Conservation (phyloP, 2,888 invertebrate genomes). For the Parelbella ahira region DNA sequence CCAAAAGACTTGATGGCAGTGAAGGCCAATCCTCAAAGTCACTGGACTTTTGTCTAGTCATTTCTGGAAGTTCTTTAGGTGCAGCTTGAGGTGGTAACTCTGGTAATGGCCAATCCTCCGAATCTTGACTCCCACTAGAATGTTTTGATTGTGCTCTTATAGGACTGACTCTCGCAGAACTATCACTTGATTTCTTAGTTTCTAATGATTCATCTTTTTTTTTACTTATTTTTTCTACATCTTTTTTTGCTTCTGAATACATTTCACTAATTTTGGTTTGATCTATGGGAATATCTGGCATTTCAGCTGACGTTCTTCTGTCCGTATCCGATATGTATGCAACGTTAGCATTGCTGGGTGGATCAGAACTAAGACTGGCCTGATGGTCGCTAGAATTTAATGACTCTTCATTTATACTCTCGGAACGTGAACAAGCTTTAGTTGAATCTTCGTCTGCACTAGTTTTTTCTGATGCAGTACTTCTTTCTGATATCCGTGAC, state of each 20-base stretch:
- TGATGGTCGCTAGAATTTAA: constrained; percentile 91
- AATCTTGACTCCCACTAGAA: constrained; percentile 85
- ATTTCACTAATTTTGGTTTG: constrained; percentile 81
- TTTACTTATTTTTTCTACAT: constrained; percentile 56
- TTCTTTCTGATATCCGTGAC: constrained; percentile 92
- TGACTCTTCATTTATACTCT: constrained; percentile 91
- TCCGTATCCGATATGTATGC: constrained; percentile 90
- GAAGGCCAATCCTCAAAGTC: constrained; percentile 91
- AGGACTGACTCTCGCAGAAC: constrained; percentile 45
- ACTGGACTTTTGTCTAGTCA: constrained; percentile 74
- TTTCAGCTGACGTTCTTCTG: constrained; percentile 90
- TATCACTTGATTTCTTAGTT: constrained; percentile 45
- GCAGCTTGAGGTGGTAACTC: constrained; percentile 83
- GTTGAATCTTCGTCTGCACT: constrained; percentile 93
- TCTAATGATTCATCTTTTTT: constrained; percentile 45
- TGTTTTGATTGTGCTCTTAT: constrained; percentile 62
- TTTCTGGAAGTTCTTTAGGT: constrained; percentile 47
- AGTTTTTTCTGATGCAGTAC: constrained; percentile 93
- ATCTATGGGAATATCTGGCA: constrained; percentile 91
- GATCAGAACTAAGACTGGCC: constrained; percentile 91
- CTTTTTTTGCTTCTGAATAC: constrained; percentile 78
- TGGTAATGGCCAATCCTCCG: constrained; percentile 88
- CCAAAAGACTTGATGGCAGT: constrained; percentile 86
- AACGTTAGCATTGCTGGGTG: constrained; percentile 86
- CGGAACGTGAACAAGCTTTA: constrained; percentile 90